These are phyloP conservation scores for Neolamprologus falcicula DNA, from an alignment of 2,113 vertebrate genomes.

Conservation along the genomic window DNA sequence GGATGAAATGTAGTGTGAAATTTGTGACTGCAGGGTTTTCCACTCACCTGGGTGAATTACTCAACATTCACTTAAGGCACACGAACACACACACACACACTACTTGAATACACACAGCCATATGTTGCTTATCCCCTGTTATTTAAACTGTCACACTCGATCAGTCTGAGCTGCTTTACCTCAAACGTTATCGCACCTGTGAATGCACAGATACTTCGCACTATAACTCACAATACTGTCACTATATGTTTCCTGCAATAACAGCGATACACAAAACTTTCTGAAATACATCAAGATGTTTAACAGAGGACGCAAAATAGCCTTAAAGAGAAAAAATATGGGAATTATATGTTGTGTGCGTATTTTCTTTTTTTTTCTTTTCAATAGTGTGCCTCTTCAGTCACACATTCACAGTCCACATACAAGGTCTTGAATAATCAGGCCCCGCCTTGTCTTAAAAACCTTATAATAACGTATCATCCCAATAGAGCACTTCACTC, in stretches of 20 bases:
- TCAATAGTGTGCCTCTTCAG: background rate
- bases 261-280: background rate
- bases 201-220: background rate
- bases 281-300: background rate
- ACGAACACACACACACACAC: background rate
- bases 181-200: background rate
- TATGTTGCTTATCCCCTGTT: conserved; percentile 32
- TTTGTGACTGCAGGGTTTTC: conserved; percentile 54
- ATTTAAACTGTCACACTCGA: background rate
- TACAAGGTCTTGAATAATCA: background rate
- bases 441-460: background rate
- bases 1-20: conserved; percentile 74
- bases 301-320: fast-evolving
- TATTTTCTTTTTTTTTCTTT: background rate
- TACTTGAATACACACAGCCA: conserved; percentile 31
- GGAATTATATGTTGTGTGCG: fast-evolving
- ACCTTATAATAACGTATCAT: background rate
- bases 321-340: background rate
- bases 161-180: background rate
- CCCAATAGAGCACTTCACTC: background rate
- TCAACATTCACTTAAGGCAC: conserved; percentile 60
- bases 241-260: background rate
- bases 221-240: background rate
- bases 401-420: background rate
- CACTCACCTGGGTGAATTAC: conserved; percentile 63